These are phyloP conservation scores for Macrobrachium nipponense DNA, from an alignment of 1,140 invertebrate species.

Conservation along the genomic window DNA sequence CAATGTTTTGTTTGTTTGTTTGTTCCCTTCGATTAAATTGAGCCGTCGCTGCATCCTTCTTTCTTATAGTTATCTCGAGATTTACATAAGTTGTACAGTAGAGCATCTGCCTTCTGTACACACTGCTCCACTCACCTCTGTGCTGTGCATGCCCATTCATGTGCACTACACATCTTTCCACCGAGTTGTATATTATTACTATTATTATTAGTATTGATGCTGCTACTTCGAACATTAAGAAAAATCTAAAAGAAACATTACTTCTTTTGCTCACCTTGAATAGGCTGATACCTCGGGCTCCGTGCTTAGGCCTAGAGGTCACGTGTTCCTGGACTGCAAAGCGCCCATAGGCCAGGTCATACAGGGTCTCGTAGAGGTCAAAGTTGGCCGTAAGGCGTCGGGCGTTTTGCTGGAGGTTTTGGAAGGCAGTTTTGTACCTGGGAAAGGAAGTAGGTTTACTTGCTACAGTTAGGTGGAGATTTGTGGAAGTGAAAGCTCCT, in stretches of 20 bases:
- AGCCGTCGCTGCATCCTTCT: too few relatives aligned
- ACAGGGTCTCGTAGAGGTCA: slow-evolving; percentile 70
- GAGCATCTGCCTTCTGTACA: too few relatives aligned
- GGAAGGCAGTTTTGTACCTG: slow-evolving; percentile 74
- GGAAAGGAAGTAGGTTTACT: too few relatives aligned
- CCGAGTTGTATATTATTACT: too few relatives aligned
- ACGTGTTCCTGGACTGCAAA: slow-evolving; percentile 26
- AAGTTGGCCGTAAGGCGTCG: slow-evolving; percentile 70
- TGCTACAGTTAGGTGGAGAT: background rate
- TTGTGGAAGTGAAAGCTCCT: background rate
- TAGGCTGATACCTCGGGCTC: slow-evolving; percentile 32
- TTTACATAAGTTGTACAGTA: too few relatives aligned
- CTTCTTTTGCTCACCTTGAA: slow-evolving; percentile 31
- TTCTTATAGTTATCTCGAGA: too few relatives aligned
- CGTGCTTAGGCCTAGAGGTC: background rate
- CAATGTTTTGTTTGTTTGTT: too few relatives aligned
- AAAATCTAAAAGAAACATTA: background rate
- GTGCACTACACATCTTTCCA: too few relatives aligned
- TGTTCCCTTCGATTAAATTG: too few relatives aligned
- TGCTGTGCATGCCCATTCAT: background rate
- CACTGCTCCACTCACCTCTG: background rate
- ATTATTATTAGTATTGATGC: too few relatives aligned
- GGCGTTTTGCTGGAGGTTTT: slow-evolving; percentile 78
- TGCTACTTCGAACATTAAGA: background rate
- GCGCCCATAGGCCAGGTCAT: slow-evolving; percentile 39